Conservation (phyloP, 2,888 invertebrate genomes). For the Orgyia antiqua region DNA sequence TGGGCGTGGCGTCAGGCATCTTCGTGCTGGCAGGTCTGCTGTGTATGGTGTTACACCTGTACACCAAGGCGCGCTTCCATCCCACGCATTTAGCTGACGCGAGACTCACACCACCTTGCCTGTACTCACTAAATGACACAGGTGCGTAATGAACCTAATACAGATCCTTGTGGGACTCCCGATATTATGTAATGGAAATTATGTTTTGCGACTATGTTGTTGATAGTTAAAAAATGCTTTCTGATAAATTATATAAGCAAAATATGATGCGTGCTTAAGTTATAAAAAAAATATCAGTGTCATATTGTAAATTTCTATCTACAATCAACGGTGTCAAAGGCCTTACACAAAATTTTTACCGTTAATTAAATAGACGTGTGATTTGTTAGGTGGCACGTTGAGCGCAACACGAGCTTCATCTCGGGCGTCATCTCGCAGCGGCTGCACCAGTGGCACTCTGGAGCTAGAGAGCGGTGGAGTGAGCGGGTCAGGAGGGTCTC, state of each 20-base stretch:
- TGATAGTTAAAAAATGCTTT: no score
- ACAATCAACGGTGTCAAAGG: no score
- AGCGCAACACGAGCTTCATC: slow-evolving; percentile 70
- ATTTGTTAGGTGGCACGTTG: slow-evolving; percentile 79
- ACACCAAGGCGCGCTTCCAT: slow-evolving; percentile 82
- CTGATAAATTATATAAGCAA: no score
- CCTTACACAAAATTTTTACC: no score
- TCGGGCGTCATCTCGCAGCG: slow-evolving; percentile 71
- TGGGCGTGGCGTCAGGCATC: slow-evolving; percentile 91
- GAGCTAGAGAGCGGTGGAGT: slow-evolving; percentile 67
- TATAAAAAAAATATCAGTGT: no score
- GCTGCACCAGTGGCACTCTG: slow-evolving; percentile 63
- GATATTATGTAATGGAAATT: no score
- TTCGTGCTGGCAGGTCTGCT: slow-evolving; percentile 91
- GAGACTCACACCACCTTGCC: slow-evolving; percentile 88
- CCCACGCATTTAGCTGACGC: slow-evolving; percentile 90
- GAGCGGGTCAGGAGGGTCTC: slow-evolving; percentile 75
- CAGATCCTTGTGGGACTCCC: neutral
- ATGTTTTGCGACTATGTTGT: no score
- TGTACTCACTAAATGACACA: slow-evolving; percentile 89
- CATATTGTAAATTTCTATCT: no score
- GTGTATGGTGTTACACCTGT: slow-evolving; percentile 92
- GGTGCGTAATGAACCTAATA: slow-evolving; percentile 66
- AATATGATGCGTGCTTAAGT: no score
- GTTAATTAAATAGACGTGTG: no score